Evolutionary conservation across 2,888 invertebrate species (phyloP), one percentile per base, ranked within the genome.

Genomic region (Steromphala cineraria): DNA sequence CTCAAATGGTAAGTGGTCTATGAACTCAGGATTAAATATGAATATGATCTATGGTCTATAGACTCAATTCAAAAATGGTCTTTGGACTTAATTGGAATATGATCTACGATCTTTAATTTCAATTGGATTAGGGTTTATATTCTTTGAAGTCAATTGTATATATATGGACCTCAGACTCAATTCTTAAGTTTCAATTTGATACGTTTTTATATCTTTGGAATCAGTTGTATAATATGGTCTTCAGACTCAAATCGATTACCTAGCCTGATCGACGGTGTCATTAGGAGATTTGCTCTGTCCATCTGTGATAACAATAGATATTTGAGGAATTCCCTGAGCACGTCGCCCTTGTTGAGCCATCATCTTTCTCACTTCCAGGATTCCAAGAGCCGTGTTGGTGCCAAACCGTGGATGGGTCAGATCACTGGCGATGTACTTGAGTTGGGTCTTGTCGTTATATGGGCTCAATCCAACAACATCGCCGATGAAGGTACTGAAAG

Each of bases 351-450:
- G 86, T 3, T 53, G 80, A 55, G 80, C 81, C 17, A 87, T 84
- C 36, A 85, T 84, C 28, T 86, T 79, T n/a, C 85, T 80, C 0
- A 85, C 83, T 46, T 83, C 85, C n/a, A 83, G 77, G 17, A 90
- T 83, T n/a, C 89, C 90, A 7, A 81, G 79, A 0, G 89, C 90
- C 1, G 90, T 90, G 84, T 90, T 87, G 13, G 90, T 90, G 75
- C 89, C 90, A 56, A 86, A 85, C 80, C 85, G 85, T 2, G 88
- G 88, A 46, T 89, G 62, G 83, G 82, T 46, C 74, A 79, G 40
- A 15, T 28, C 28, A n/a, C 36, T 24, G 0, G 78, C 40, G n/a
- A 78, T 36, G 3, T 36, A 19, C n/a, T 53, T 40, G 2, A 80
- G 55, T 8, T 13, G 15, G 5, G 21, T 62, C 62, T 88, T 87